Conservation (phyloP, 2,888 invertebrate genomes). For the Agrotis segetum region DNA sequence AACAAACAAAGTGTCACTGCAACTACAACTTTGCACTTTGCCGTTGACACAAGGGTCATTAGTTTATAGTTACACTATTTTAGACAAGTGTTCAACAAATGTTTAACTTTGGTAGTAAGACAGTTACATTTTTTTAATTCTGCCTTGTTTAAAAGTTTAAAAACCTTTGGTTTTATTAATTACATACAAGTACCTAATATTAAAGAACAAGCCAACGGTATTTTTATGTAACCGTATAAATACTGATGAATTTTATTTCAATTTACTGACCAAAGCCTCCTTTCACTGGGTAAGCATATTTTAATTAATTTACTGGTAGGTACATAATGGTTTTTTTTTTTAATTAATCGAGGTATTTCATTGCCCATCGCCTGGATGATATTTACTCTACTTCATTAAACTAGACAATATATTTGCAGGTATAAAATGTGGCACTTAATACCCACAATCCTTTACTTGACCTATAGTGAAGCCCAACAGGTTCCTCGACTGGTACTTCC, state of each 20-base stretch:
- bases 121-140: background rate
- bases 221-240: constrained; percentile 33
- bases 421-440: constrained; percentile 36
- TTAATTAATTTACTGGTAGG: background rate
- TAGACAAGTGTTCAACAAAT: too few species aligned
- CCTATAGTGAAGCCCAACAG: constrained; percentile 1
- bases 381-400: background rate
- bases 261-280: constrained; percentile 3
- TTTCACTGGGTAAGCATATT: constrained; percentile 38
- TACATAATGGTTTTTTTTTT: too few species aligned
- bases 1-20: too few species aligned
- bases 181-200: constrained; percentile 5
- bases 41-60: too few species aligned
- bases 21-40: too few species aligned
- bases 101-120: too few species aligned
- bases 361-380: too few species aligned
- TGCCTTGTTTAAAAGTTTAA: constrained; percentile 10
- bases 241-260: constrained; percentile 20
- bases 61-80: too few species aligned
- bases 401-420: constrained; percentile 28
- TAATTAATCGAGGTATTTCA: too few species aligned
- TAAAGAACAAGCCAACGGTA: constrained; percentile 39
- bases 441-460: constrained; percentile 18
- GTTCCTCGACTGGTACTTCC: background rate
- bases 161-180: constrained; percentile 14